Base-by-base conservation (phyloP, 2,888 invertebrate genomes). In the Lithophane leautieri region DNA sequence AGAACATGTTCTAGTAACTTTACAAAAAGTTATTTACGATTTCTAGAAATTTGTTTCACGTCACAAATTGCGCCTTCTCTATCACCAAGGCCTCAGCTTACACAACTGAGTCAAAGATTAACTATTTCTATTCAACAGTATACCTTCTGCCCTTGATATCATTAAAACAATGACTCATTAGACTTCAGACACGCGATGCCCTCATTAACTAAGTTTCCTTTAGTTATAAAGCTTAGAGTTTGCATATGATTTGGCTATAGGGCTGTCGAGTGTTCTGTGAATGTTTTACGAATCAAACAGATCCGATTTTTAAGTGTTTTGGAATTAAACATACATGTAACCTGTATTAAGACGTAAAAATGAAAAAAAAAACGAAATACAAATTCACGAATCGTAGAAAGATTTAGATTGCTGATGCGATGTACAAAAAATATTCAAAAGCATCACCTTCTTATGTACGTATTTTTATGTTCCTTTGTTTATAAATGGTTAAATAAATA, bases 111-210 rank as follows among this genome's bases (percentile, higher is more conserved):
- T 12, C 60, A 44, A 74, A 73, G 63, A 79, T 82, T 70, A 73
- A 78, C 56, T 62, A 70, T 75, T 73, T 42, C 28, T 62, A 44
- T 65, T 76, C 47, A 34, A 70, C 44, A 63, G 25, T 63, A 50
- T 60, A 44, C 56, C 54, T 58, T 76, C 54, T 70, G 76, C 70
- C 74, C 73, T 80, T 76, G 78, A 79, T 79, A 78, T 73, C 56
- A 61, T 81, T 81, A 81, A 70, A 75, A 81, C 79, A 77, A 79
- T 77, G 70, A 70, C 58, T 82, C 79, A 78, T 84, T 82, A 83
- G 69, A 34, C 58, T 76, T 74, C n/a, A 78, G 47, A 8, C 86
- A 86, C 85, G 86, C 86, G 65, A 83, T 70, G 67, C 42, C 50
- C 69, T 76, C 78, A 81, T 86, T 83, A 77, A 28, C 14, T 54